phyloP scores from a whole-genome alignment of 2,888 invertebrate genomes.

The Habrosyne pyritoides region DNA sequence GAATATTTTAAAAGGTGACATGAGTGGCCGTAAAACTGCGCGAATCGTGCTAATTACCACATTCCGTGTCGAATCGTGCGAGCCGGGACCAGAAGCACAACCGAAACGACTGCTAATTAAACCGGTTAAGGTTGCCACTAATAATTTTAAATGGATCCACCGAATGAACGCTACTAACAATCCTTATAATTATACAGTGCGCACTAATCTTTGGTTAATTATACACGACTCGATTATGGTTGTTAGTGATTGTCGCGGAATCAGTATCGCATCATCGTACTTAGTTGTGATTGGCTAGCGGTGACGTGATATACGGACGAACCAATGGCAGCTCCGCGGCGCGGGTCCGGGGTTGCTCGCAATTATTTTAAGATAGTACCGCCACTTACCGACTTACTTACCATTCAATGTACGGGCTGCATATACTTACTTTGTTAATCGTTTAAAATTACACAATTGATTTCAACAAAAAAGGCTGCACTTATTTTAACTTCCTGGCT shows the following conservation, averaged over 20 bases:
- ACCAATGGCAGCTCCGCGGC: too few species aligned
- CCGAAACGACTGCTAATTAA: slow-evolving; percentile 27
- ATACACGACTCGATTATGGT: not conserved
- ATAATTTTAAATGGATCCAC: slow-evolving; percentile 16
- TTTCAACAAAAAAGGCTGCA: too few species aligned
- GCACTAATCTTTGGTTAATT: slow-evolving; percentile 4
- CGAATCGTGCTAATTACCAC: slow-evolving; percentile 32
- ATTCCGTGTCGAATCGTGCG: slow-evolving; percentile 33
- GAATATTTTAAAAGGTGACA: slow-evolving; percentile 7
- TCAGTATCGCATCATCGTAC: too few species aligned
- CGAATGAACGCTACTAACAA: slow-evolving; percentile 6
- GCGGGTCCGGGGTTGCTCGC: too few species aligned
- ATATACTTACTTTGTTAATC: too few species aligned
- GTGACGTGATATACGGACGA: too few species aligned
- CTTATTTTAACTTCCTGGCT: too few species aligned
- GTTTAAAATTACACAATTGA: too few species aligned
- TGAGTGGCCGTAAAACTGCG: not conserved
- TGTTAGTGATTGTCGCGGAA: not conserved
- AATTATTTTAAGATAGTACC: too few species aligned
- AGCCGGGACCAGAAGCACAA: not conserved
- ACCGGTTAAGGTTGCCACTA: slow-evolving; percentile 18
- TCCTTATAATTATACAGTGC: slow-evolving; percentile 9
- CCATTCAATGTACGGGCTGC: too few species aligned
- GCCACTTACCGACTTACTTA: too few species aligned
- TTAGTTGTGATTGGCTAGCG: too few species aligned